Evolutionary conservation across 2,888 invertebrate species (phyloP), one percentile per base, ranked within the genome.

Genomic region (Phalera bucephala): DNA sequence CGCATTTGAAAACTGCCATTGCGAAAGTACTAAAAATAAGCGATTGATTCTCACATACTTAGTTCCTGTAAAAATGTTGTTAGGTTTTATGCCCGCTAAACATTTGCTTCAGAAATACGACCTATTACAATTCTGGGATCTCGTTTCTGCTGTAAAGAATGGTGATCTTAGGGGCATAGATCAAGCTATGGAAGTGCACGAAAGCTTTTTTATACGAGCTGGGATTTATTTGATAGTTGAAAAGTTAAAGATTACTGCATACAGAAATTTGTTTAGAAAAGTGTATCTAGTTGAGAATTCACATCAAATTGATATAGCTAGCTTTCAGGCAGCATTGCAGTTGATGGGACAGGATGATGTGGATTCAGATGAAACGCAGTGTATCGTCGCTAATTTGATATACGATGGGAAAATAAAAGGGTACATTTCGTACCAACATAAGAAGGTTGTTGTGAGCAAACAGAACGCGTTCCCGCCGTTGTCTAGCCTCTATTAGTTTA

Each of bases 201-300:
- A 98, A 79, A 90, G 93, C 2, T 99, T 99, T 80, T 98, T 99
- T 64, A 98, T 99, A 37, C 95, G 94, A 62, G 97, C 96, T 64
- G 99, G 99, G n/a, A 98, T 99, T 60, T 99, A 98, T 83, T 91
- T 99, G 34, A 97, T 99, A 64, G 94, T 99, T 10, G 99, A 99
- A 72, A 99, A 99, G 77, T 88, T 99, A 6, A 97, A 98, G 80
- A 95, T 97, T 37, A 95, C 97, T 43, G 97, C 98, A 0, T 98
- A 98, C 74, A 92, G 99, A 46, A 99, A 99, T 90, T 91, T 99
- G 36, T 99, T 99, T 77, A 96, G 97, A 64, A 98, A 96, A 91
- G 97, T 95, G 0, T 95, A 95, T 76, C 69, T 94, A 31, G 92
- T 93, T 17, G 90, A 94, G 46, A 93, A 94, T 54, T 93, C 93